Evolutionary conservation across 2,797 vertebrate genomes (phyloP), one percentile per base, ranked within the genome.

Genomic region (Pteropus rufus): DNA sequence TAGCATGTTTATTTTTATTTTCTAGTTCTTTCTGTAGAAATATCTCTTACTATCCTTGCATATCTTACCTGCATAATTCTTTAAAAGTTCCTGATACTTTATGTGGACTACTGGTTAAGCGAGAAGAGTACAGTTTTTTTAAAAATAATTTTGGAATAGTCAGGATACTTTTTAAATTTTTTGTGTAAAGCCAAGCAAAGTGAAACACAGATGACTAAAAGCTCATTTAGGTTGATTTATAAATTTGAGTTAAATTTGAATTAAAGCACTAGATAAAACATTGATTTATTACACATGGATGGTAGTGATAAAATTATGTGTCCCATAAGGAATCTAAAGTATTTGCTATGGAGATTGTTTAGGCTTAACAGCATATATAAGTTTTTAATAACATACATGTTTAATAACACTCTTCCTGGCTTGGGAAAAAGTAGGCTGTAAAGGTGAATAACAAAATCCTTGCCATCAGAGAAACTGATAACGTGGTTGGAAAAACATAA

Each of bases 201-300:
- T 80, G 91, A 92, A 92, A 80, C 9, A 73, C 21, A 88, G 41
- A 36, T 58, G 26, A 79, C 44, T 95, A 89, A 93, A 96, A 46
- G 80, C 29, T 46, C 19, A 16, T 52, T 23, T 67, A 79, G 31
- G 18, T 77, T 82, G 8, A 41, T 56, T 94, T 24, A 73, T 73
- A 73, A 93, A 81, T 67, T 93, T 56, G 21, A 90, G 39, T 29
- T 89, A 73, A 95, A 87, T 72, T 92, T 44, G 23, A 93, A 65
- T 56, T 89, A 65, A 89, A 93, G 29, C 1, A n/a, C 9, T 83
- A 64, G 21, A n/a, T 72, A 90, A 81, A 94, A 2, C 7, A 41
- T 9, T 62, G 34, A 73, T 69, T 91, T 87, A 73, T 49, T 93
- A 21, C 26, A 80, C 5, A n/a, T 73, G 3, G 58, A 18, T 85